Conservation (phyloP, 2,888 invertebrate genomes). For the Athalia circularis region DNA sequence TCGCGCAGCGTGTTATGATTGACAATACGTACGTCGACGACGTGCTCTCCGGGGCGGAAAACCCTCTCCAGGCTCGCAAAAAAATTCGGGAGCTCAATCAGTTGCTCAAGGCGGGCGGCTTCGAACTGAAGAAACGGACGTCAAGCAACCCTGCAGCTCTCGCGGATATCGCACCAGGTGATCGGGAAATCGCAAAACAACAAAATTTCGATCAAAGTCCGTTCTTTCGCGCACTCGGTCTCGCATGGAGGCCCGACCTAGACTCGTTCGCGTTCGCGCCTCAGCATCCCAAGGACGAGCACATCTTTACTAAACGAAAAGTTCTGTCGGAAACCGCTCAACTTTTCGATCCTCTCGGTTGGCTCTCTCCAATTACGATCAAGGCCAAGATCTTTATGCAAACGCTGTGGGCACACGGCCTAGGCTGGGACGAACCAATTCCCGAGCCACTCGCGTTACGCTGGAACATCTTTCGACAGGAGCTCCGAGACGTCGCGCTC, state of each 20-base stretch:
- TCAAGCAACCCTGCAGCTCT: conserved; percentile 25
- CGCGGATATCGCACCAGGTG: not conserved
- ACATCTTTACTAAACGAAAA: conserved; percentile 36
- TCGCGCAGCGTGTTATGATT: conserved; percentile 15
- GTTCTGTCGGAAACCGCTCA: conserved; percentile 33
- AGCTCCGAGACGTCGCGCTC: conserved; percentile 11
- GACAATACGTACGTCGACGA: conserved; percentile 47
- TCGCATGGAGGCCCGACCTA: conserved; percentile 38
- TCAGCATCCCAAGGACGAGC: not conserved
- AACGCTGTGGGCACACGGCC: conserved; percentile 46
- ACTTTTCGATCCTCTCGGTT: conserved; percentile 51
- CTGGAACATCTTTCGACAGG: conserved; percentile 35
- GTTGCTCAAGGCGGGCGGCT: conserved; percentile 51
- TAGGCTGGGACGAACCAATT: conserved; percentile 46
- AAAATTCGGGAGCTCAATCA: conserved; percentile 35
- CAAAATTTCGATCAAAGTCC: conserved; percentile 20
- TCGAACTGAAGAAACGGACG: conserved; percentile 46
- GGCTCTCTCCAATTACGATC: conserved; percentile 46
- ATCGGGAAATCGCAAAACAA: not conserved
- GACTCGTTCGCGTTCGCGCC: conserved; percentile 46
- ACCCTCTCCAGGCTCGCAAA: not conserved
- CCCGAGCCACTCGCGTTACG: conserved; percentile 25
- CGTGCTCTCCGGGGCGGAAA: conserved; percentile 44
- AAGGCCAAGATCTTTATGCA: conserved; percentile 51
- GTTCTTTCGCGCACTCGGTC: conserved; percentile 46